Evolutionary conservation across 2,888 invertebrate species (phyloP).

Genomic region (Ichneumon xanthorius): DNA sequence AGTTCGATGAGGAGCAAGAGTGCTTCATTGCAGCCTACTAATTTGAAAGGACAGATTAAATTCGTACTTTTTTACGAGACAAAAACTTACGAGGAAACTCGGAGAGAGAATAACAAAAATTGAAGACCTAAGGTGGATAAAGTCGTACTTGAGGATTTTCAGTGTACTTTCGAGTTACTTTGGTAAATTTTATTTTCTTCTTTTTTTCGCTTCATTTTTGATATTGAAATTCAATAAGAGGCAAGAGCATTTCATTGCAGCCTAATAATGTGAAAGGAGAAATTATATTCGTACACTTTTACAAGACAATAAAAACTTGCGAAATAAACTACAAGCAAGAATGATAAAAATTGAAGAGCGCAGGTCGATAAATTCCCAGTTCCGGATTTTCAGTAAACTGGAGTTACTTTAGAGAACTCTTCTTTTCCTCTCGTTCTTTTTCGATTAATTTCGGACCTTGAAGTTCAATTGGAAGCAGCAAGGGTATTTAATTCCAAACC

Average conservation of each 20-base stretch:
- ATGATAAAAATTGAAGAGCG: no score
- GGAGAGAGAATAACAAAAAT: neutral
- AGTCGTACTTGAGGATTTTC: neutral
- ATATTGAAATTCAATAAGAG: neutral
- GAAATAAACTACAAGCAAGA: no score
- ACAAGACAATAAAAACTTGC: no score
- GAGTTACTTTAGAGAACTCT: neutral
- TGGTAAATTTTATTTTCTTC: neutral
- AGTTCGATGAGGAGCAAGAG: neutral
- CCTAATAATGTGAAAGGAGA: no score
- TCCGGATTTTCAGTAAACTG: neutral
- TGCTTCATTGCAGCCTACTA: neutral
- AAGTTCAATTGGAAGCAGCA: neutral
- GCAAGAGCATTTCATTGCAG: neutral
- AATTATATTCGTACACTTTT: no score
- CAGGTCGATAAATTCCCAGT: neutral
- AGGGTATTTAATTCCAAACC: neutral
- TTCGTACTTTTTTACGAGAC: neutral
- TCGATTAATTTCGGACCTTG: neutral
- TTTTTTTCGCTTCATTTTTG: neutral
- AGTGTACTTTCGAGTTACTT: neutral
- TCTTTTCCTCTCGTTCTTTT: neutral
- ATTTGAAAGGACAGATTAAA: no score
- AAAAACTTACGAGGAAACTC: slow-evolving; percentile 17
- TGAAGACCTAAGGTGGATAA: neutral